These are phyloP conservation scores for Sebastes kiyomatsui DNA, from an alignment of 2,797 vertebrate genomes.

Conservation along the genomic window DNA sequence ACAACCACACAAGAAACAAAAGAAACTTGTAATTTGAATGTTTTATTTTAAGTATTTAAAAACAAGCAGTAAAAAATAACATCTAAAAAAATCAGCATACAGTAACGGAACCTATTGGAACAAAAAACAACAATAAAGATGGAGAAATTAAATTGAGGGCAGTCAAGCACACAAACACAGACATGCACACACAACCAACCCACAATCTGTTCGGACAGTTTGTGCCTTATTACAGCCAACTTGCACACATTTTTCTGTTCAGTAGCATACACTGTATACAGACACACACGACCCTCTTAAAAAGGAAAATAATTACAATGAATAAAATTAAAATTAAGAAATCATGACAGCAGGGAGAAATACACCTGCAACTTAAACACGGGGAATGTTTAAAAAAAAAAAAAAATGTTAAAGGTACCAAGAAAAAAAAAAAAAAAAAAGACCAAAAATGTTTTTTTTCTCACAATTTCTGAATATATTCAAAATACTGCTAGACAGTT, in stretches of 20 bases:
- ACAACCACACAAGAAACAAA: background rate
- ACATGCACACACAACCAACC: constrained; percentile 50
- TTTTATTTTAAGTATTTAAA: constrained; percentile 89
- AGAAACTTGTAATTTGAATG: constrained; percentile 48
- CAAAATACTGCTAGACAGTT: constrained; percentile 76
- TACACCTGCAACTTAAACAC: constrained; percentile 71
- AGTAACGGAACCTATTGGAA: constrained; percentile 69
- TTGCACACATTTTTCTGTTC: constrained; percentile 58
- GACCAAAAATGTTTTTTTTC: constrained; percentile 19
- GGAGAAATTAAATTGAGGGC: constrained; percentile 45
- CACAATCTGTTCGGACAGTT: constrained; percentile 49
- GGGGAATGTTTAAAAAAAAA: constrained; percentile 73
- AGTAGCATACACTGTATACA: constrained; percentile 70
- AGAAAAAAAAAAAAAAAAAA: constrained; percentile 24
- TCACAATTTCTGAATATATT: constrained; percentile 67
- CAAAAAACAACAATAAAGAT: constrained; percentile 34
- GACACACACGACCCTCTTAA: constrained; percentile 48
- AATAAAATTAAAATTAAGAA: constrained; percentile 56
- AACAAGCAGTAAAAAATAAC: constrained; percentile 85
- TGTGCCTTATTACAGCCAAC: constrained; percentile 56
- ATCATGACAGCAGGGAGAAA: constrained; percentile 50
- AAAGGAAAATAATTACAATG: constrained; percentile 59
- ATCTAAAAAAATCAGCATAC: constrained; percentile 72
- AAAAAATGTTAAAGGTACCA: constrained; percentile 48
- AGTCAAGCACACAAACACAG: constrained; percentile 52